These are phyloP conservation scores for Thymelicus acteon DNA, from an alignment of 2,888 invertebrate species.

Conservation along the genomic window DNA sequence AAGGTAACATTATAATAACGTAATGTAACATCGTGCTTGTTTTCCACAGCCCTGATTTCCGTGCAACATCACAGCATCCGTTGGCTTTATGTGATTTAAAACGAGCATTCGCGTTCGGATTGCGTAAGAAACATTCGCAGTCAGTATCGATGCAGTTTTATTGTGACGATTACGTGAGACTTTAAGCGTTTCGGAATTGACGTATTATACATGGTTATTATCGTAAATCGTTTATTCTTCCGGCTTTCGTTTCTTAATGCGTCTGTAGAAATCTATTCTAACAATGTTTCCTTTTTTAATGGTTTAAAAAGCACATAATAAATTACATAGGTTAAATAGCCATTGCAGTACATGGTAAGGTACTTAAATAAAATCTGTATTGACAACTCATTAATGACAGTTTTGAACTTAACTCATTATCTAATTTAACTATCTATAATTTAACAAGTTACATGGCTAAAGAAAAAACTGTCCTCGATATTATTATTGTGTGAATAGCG, in stretches of 20 bases:
- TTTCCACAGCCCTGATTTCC: constrained; percentile 61
- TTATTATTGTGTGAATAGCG: too few species aligned
- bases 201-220: constrained; percentile 9
- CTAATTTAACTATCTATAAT: too few species aligned
- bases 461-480: too few species aligned
- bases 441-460: too few species aligned
- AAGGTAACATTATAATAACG: too few species aligned
- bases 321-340: too few species aligned
- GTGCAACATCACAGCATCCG: constrained; percentile 61
- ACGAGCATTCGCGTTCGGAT: constrained; percentile 54
- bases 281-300: neutral
- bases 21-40: too few species aligned
- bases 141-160: constrained; percentile 29
- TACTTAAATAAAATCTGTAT: too few species aligned
- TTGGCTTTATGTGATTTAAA: constrained; percentile 62
- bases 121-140: constrained; percentile 39
- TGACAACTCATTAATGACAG: too few species aligned
- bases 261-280: neutral
- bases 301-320: too few species aligned
- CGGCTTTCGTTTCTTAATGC: constrained; percentile 19
- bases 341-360: too few species aligned
- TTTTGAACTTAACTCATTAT: too few species aligned
- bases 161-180: constrained; percentile 28
- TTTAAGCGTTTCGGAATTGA: constrained; percentile 11
- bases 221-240: constrained; percentile 6